phyloP scores from a whole-genome alignment of 2,113 vertebrate genomes.

The Gadus macrocephalus region DNA sequence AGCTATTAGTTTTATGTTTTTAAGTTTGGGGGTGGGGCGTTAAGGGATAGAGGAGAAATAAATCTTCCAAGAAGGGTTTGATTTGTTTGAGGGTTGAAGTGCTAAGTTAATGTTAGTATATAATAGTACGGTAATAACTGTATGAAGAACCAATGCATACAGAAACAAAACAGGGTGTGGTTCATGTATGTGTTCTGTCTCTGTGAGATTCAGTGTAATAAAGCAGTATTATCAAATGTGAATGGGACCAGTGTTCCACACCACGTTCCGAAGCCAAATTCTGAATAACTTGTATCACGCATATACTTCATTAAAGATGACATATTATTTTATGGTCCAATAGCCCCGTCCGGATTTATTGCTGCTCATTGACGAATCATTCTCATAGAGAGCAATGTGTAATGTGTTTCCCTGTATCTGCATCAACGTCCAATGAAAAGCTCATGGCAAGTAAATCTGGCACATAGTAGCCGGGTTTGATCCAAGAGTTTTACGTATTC shows the following conservation, averaged over 20 bases:
- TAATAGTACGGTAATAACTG: too few relatives aligned
- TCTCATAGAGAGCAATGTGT: not conserved
- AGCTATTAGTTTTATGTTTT: too few relatives aligned
- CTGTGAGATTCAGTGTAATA: not conserved
- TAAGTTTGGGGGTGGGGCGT: too few relatives aligned
- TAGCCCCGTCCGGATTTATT: not conserved
- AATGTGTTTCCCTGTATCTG: constrained; percentile 29
- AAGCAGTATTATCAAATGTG: constrained; percentile 6
- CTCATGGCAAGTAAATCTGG: constrained; percentile 26
- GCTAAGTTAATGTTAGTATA: too few relatives aligned
- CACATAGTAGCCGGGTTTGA: constrained; percentile 42
- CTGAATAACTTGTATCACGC: constrained; percentile 1
- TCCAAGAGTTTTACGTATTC: constrained; percentile 52
- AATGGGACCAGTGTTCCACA: constrained; percentile 6
- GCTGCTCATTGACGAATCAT: not conserved
- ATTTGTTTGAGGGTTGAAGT: too few relatives aligned
- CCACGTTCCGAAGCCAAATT: not conserved
- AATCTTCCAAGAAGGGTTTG: too few relatives aligned
- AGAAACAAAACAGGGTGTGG: too few relatives aligned
- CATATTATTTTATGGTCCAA: constrained; percentile 46
- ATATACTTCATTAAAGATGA: constrained; percentile 31
- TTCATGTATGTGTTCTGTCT: too few relatives aligned
- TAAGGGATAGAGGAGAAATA: too few relatives aligned
- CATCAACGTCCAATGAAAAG: constrained; percentile 25
- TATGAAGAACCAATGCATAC: too few relatives aligned